These are phyloP conservation scores for Agonopterix alstromeriana DNA, from an alignment of 2,888 invertebrate genomes.

Conservation along the genomic window DNA sequence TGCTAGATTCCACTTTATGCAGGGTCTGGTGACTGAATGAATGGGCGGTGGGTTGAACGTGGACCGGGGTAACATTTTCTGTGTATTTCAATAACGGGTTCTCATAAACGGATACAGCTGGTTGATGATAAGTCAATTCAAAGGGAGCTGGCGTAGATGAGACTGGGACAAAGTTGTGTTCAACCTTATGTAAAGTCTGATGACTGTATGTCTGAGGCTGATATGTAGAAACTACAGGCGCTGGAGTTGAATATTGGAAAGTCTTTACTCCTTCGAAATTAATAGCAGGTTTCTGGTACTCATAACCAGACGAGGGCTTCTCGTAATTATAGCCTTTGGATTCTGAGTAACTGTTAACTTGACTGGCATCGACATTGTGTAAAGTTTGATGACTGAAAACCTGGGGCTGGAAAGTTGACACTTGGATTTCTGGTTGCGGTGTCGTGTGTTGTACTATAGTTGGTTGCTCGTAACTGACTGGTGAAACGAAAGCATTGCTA, in stretches of 20 bases:
- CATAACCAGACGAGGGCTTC: conserved; percentile 27
- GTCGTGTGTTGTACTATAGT: conserved; percentile 35
- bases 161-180: conserved; percentile 28
- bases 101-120: conserved; percentile 52
- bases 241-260: conserved; percentile 38
- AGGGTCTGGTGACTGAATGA: conserved; percentile 49
- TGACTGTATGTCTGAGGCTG: conserved; percentile 39
- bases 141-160: conserved; percentile 45
- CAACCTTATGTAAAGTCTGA: conserved; percentile 44
- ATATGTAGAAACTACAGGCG: conserved; percentile 38
- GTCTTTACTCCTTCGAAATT: conserved; percentile 36
- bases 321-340: conserved; percentile 38
- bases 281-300: conserved; percentile 23
- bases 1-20: conserved; percentile 34
- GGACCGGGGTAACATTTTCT: conserved; percentile 46
- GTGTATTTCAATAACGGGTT: conserved; percentile 56
- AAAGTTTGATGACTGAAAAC: conserved; percentile 43
- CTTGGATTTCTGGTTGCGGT: conserved; percentile 13
- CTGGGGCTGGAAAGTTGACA: conserved; percentile 45
- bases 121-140: conserved; percentile 45
- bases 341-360: conserved; percentile 35
- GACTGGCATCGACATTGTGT: conserved; percentile 46
- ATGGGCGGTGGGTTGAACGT: conserved; percentile 37
- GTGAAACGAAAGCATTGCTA: conserved; percentile 26
- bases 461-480: conserved; percentile 27